These are phyloP conservation scores for Cerastoderma edule DNA, from an alignment of 2,888 invertebrate species.

Conservation along the genomic window DNA sequence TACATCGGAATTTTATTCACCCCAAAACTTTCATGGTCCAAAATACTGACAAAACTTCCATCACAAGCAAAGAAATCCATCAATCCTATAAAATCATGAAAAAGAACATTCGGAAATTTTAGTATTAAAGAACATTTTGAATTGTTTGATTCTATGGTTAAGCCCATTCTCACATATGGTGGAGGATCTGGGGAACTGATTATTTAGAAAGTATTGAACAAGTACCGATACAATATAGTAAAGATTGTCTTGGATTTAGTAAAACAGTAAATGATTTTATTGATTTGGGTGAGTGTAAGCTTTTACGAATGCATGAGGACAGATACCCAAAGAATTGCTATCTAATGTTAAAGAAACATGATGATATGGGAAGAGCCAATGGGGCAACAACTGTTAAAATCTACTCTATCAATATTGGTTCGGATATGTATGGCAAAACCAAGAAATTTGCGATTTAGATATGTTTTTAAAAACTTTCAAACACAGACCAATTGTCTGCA, in stretches of 20 bases:
- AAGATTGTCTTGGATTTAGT: not conserved
- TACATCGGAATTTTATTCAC: too few relatives aligned
- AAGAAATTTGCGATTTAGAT: conserved; percentile 9
- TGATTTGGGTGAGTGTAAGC: not conserved
- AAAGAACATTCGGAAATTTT: too few relatives aligned
- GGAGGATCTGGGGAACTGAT: not conserved
- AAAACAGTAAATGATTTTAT: not conserved
- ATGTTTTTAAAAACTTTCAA: conserved; percentile 13
- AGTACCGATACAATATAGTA: not conserved
- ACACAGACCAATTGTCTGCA: not conserved
- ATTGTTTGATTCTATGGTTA: conserved; percentile 31
- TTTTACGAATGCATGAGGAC: not conserved
- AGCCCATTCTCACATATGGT: not conserved
- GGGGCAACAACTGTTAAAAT: conserved; percentile 13
- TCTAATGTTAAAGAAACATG: conserved; percentile 17
- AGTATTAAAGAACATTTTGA: too few relatives aligned
- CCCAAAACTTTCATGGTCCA: too few relatives aligned
- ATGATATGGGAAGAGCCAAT: conserved; percentile 15
- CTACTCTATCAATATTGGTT: conserved; percentile 23
- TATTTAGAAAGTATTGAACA: not conserved
- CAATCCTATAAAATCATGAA: too few relatives aligned
- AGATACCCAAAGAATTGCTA: not conserved
- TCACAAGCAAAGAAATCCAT: too few relatives aligned
- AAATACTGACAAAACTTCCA: too few relatives aligned
- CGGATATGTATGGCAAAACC: conserved; percentile 18